A percentile compares a stretch with the other conserved stretches of the same genome.
Evolutionary conservation across 2,888 invertebrate species (phyloP).

Genomic region (Lasioglossum marginatum): DNA sequence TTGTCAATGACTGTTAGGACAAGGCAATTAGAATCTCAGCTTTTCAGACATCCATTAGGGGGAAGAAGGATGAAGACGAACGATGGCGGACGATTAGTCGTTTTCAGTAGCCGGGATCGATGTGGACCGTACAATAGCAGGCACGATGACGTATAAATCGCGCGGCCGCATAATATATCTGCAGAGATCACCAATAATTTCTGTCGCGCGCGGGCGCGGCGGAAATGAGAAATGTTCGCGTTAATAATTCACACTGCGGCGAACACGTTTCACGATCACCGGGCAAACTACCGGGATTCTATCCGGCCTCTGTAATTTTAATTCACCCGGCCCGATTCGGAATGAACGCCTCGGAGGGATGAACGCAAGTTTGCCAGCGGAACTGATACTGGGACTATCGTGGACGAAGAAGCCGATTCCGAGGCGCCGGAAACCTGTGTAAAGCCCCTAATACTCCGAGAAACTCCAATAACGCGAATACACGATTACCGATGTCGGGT

Average conservation of each 20-base stretch:
- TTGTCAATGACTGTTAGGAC: background rate
- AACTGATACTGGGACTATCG: background rate
- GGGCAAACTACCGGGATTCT: constrained; percentile 36
- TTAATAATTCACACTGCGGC: constrained; percentile 60
- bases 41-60: background rate
- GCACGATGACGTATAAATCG: constrained; percentile 56
- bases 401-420: constrained; percentile 13
- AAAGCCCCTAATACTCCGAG: constrained; percentile 49
- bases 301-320: constrained; percentile 48
- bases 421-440: constrained; percentile 16
- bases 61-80: background rate
- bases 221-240: constrained; percentile 63
- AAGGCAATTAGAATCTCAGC: background rate
- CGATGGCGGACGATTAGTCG: background rate
- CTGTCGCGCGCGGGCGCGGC: constrained; percentile 49
- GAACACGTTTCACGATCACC: constrained; percentile 49
- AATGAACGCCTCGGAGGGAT: background rate
- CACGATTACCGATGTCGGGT: constrained; percentile 63
- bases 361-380: background rate
- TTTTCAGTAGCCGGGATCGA: constrained; percentile 33
- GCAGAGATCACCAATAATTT: constrained; percentile 60
- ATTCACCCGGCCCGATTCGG: constrained; percentile 12
- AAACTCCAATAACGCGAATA: constrained; percentile 59
- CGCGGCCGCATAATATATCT: constrained; percentile 55
- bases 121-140: constrained; percentile 24